Conservation (phyloP, 1,140 invertebrate species). For the Acromyrmex charruanus region DNA sequence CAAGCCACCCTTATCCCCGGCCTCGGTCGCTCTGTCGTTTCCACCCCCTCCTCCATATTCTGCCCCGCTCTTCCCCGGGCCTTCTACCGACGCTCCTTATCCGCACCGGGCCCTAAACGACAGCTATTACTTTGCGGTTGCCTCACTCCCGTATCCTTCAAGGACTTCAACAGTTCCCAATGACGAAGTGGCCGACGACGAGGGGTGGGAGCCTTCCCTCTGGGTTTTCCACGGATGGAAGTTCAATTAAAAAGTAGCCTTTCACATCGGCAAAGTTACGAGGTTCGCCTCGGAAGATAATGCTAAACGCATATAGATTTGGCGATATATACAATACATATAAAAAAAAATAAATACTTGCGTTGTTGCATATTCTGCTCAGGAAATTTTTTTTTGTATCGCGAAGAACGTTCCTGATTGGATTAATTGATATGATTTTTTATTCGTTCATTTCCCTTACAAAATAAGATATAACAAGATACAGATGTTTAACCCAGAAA, state of each 20-base stretch:
- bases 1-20: constrained; percentile 75
- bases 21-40: constrained; percentile 65
- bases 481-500: no score
- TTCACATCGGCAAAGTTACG: neutral
- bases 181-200: neutral
- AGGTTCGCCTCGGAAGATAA: no score
- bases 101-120: constrained; percentile 56
- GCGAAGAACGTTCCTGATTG: neutral
- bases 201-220: neutral
- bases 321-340: neutral
- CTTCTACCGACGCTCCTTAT: constrained; percentile 27
- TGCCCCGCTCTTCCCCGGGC: neutral
- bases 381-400: neutral
- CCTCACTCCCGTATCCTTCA: constrained; percentile 39
- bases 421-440: neutral
- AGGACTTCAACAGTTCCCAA: constrained; percentile 25
- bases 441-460: neutral
- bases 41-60: constrained; percentile 55
- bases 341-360: neutral
- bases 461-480: neutral
- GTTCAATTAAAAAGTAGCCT: constrained; percentile 38
- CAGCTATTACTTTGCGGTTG: constrained; percentile 75
- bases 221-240: neutral
- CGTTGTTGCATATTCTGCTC: neutral
- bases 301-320: no score